Evolutionary conservation across 2,113 vertebrate genomes (phyloP), one percentile per base, ranked within the genome.

Genomic region (Myiozetetes cayanensis): DNA sequence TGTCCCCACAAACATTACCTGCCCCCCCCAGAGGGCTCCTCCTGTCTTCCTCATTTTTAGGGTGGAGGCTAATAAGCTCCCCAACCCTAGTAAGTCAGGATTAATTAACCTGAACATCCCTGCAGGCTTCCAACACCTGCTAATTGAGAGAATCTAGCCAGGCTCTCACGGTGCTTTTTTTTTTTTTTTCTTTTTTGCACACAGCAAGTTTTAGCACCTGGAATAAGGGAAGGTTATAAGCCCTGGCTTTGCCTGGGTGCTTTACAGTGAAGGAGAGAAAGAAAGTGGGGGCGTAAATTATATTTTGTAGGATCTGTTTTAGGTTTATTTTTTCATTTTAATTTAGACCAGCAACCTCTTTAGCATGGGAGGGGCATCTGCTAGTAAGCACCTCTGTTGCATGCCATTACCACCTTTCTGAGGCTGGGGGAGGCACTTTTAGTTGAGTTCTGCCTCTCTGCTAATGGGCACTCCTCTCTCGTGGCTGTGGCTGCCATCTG

Each of bases 61-160:
- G 97, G 95, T 94, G 96, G 94, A 96, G 96, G 86, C 87, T 93
- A 97, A 96, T 94, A 92, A 97, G 73, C 94, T 95, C 82, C 90
- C 79, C 93, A 94, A 78, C 89, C 79, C 93, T 91, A 46, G 85
- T 92, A 95, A 96, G 46, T 96, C 92, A 88, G 96, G 93, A 95
- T 96, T 97, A 97, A 96, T 97, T 96, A 97, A 94, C 82, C 85
- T 82, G 66, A 89, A 94, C 87, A 93, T 96, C 90, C 92, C 97
- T 96, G 85, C 96, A 96, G 96, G 95, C 93, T 91, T 82, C 93
- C 72, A 93, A 94, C 95, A 96, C 91, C 96, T 96, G 95, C 87
- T 96, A 95, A 71, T 91, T 86, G 85, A 65, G 92, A 96, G 90
- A 95, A 96, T 74, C 70, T 71, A 93, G 90, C 81, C 66, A 94